Evolutionary conservation across 2,888 invertebrate species (phyloP).

Genomic region (Drosophila affinis): DNA sequence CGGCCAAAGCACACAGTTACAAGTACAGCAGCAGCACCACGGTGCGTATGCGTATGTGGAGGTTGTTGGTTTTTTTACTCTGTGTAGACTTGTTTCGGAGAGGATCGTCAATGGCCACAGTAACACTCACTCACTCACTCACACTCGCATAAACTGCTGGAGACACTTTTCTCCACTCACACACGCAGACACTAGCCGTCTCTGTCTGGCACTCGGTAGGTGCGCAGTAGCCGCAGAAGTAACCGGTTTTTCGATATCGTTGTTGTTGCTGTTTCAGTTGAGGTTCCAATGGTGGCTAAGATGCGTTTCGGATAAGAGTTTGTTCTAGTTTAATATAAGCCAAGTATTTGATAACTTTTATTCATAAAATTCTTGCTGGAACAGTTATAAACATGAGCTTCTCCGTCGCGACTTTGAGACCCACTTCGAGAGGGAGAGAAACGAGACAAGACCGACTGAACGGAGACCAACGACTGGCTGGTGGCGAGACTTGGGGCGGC

Average conservation of each 20-base stretch:
- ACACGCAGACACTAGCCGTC: constrained; percentile 57
- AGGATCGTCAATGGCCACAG: constrained; percentile 56
- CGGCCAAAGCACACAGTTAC: constrained; percentile 64
- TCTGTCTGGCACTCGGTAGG: constrained; percentile 64
- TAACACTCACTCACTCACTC: constrained; percentile 17
- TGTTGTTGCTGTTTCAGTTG: constrained; percentile 41
- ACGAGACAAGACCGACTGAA: not conserved
- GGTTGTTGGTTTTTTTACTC: constrained; percentile 29
- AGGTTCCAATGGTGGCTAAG: not conserved
- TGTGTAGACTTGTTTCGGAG: not conserved
- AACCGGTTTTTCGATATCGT: constrained; percentile 68
- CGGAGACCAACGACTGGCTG: constrained; percentile 37
- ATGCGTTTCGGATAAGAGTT: not conserved
- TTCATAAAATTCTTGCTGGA: not conserved
- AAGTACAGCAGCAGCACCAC: constrained; percentile 42
- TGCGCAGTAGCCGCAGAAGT: constrained; percentile 42
- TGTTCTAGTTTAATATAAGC: constrained; percentile 22
- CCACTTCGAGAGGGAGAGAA: not conserved
- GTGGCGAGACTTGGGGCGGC: constrained; percentile 20
- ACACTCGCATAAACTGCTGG: constrained; percentile 64
- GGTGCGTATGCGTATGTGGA: constrained; percentile 71
- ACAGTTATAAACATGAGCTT: not conserved
- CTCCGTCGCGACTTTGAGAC: not conserved
- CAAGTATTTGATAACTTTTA: constrained; percentile 10
- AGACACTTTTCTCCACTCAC: constrained; percentile 63